These are phyloP conservation scores for Peromyscus leucopus DNA, from an alignment of 2,113 vertebrate species.

Conservation along the genomic window DNA sequence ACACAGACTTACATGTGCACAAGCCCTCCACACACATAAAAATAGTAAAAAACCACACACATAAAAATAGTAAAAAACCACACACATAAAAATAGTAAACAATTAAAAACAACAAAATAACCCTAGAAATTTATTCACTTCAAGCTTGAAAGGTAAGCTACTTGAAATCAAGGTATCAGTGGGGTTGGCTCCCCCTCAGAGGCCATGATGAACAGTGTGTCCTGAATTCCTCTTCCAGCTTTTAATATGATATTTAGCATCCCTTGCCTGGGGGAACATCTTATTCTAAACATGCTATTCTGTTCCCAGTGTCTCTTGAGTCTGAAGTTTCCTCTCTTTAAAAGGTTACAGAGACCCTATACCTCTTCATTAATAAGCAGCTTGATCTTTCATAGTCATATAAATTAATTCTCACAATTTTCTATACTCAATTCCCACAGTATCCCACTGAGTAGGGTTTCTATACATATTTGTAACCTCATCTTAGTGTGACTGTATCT, in stretches of 20 bases:
- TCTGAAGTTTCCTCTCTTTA: not conserved
- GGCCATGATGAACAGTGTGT: not conserved
- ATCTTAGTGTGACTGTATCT: not conserved
- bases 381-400: not conserved
- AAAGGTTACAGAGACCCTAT: not conserved
- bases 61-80: not conserved
- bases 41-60: not conserved
- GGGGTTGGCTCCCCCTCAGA: not conserved
- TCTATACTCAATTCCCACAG: no score
- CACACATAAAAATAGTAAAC: not conserved
- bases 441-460: not conserved
- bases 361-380: not conserved
- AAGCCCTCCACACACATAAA: not conserved
- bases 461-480: not conserved
- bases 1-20: not conserved
- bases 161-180: not conserved
- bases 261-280: not conserved
- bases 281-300: not conserved
- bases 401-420: not conserved
- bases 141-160: not conserved
- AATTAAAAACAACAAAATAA: not conserved
- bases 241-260: not conserved
- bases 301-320: not conserved
- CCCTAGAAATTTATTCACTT: not conserved
- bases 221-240: not conserved